Evolutionary conservation across 2,888 invertebrate genomes (phyloP), one percentile per base, ranked within the genome.

Genomic region (Bellardia bayeri): DNA sequence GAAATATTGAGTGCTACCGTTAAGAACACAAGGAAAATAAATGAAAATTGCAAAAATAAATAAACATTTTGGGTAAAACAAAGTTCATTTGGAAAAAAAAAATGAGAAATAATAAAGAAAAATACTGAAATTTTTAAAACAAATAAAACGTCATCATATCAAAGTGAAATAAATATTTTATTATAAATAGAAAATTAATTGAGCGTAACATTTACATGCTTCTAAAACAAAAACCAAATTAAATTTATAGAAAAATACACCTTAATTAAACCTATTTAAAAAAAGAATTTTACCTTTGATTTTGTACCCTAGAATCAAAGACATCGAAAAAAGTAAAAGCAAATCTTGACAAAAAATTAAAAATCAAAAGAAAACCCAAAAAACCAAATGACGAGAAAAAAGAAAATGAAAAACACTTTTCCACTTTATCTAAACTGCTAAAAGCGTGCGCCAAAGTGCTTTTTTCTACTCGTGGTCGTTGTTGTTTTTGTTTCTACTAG

Each of bases 371-470:
- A 45, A 66, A 42, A 1, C 56, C n/a, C 23, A 82, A 58, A 68
- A 75, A 66, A 75, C 45, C 49, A 58, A 68, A 68, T n/a, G 40
- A 58, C 2, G 30, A 16, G 56, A 56, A 61, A 75, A 69, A 81
- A 54, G 68, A 85, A 75, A 69, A 45, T 75, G 63, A 82, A 69
- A 78, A 79, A 75, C 63, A 81, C 56, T 76, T 83, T 64, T 81
- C 14, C 58, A 69, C 83, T 87, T 81, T 84, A 83, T 82, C 84
- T 80, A 84, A 84, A 87, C 78, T 84, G 72, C 76, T 82, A 85
- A 88, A 88, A 88, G 87, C 87, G 88, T 88, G 88, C 85, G 87
- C 81, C 82, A 84, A 87, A 85, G 85, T 87, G 76, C 61, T 54
- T 79, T 80, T 40, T 64, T 64, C 30, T 74, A 56, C 66, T 64